phyloP scores from a whole-genome alignment of 2,113 vertebrate genomes.

The Gasterosteus aculeatus region DNA sequence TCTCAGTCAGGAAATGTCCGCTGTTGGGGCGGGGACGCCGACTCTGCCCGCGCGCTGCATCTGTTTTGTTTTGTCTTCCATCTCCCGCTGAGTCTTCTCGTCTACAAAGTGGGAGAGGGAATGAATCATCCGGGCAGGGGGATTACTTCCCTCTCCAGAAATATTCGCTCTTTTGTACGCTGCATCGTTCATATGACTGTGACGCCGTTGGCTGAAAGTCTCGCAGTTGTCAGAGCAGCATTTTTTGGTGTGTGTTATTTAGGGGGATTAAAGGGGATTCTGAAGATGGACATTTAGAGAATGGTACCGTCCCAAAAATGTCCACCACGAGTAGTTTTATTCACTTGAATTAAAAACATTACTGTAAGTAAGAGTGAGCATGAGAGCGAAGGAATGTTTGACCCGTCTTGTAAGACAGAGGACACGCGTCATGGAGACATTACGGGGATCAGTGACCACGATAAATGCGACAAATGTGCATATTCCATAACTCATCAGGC shows the following conservation, averaged over 20 bases:
- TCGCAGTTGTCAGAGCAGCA: conserved; percentile 18
- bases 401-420: background rate
- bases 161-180: conserved; percentile 53
- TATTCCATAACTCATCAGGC: conserved; percentile 54
- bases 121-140: conserved; percentile 50
- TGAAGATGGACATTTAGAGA: background rate
- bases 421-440: background rate
- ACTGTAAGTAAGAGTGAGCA: too few species aligned
- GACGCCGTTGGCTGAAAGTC: conserved; percentile 9
- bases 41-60: conserved; percentile 22
- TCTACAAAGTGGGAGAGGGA: conserved; percentile 56
- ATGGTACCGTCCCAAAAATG: background rate
- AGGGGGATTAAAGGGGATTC: background rate
- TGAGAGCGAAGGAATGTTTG: too few species aligned
- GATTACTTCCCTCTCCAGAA: conserved; percentile 55
- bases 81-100: conserved; percentile 42
- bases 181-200: conserved; percentile 33
- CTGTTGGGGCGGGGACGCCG: conserved; percentile 33
- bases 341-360: background rate
- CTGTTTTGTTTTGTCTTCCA: conserved; percentile 16
- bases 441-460: conserved; percentile 31
- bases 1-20: conserved; percentile 27
- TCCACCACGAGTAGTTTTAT: background rate
- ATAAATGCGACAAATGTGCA: conserved; percentile 26
- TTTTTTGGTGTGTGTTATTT: background rate